A percentile compares a stretch with the other conserved stretches of the same genome.
Evolutionary conservation across 2,888 invertebrate genomes (phyloP).

Genomic region (Pandemis cinnamomeana): DNA sequence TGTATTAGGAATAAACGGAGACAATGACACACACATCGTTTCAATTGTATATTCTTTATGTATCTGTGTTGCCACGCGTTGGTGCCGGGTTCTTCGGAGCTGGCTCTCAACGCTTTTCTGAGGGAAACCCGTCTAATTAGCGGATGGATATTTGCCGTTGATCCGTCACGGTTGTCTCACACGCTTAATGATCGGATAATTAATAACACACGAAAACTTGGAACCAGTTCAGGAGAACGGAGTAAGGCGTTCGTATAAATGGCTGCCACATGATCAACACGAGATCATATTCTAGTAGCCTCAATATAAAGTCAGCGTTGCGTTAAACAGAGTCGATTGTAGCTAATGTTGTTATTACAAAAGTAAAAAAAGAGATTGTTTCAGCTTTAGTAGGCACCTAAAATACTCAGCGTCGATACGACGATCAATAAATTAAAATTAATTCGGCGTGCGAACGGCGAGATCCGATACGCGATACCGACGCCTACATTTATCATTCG

Average conservation of each 20-base stretch:
- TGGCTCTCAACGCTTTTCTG: constrained; percentile 25
- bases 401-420: constrained; percentile 81
- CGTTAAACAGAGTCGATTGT: constrained; percentile 11
- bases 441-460: constrained; percentile 84
- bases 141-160: constrained; percentile 53
- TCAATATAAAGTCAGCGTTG: background rate
- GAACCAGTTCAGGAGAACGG: constrained; percentile 13
- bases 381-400: constrained; percentile 77
- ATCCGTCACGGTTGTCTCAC: constrained; percentile 51
- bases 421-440: constrained; percentile 85
- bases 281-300: background rate
- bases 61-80: constrained; percentile 7
- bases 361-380: constrained; percentile 65
- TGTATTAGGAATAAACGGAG: constrained; percentile 70
- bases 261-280: background rate
- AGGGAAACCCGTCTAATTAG: constrained; percentile 64
- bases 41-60: constrained; percentile 44
- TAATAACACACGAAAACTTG: constrained; percentile 21
- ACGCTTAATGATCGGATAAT: constrained; percentile 32
- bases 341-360: constrained; percentile 52
- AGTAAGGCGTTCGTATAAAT: background rate
- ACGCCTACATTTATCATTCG: constrained; percentile 85
- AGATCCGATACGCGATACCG: constrained; percentile 84
- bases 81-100: constrained; percentile 22
- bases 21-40: constrained; percentile 60